Evolutionary conservation across 2,888 invertebrate species (phyloP).

Genomic region (Cartodere bifasciata): DNA sequence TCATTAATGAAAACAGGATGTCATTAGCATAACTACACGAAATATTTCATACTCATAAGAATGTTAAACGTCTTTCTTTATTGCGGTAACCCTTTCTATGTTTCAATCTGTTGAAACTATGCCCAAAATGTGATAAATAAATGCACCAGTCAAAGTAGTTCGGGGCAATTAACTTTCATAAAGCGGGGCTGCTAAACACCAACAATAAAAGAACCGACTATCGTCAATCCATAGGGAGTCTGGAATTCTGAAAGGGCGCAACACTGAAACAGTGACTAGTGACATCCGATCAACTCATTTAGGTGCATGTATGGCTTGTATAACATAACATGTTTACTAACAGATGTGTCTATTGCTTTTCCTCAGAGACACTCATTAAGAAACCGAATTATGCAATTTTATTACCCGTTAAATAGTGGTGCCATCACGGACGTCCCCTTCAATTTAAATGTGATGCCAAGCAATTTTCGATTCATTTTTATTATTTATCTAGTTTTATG

Average conservation of each 20-base stretch:
- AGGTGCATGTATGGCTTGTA: too few relatives aligned
- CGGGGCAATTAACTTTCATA: constrained; percentile 13
- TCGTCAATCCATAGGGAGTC: too few relatives aligned
- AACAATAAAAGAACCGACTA: constrained; percentile 8
- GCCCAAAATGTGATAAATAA: too few relatives aligned
- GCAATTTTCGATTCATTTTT: too few relatives aligned
- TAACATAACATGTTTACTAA: constrained; percentile 14
- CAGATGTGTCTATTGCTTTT: constrained; percentile 17
- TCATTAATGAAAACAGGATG: constrained; percentile 19
- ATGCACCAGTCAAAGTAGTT: too few relatives aligned
- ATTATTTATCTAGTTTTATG: too few relatives aligned
- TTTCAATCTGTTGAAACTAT: too few relatives aligned
- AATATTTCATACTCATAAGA: constrained; percentile 19
- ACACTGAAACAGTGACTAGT: too few relatives aligned
- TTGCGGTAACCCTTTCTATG: constrained; percentile 10
- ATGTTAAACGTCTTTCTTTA: constrained; percentile 6
- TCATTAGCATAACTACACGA: constrained; percentile 25
- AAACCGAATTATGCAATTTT: constrained; percentile 14
- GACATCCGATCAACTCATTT: too few relatives aligned
- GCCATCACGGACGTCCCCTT: constrained; percentile 4
- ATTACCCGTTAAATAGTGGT: constrained; percentile 16
- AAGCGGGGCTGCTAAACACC: constrained; percentile 9
- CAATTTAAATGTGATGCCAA: constrained; percentile 2
- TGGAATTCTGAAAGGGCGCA: too few relatives aligned
- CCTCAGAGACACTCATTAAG: constrained; percentile 15